Evolutionary conservation across 2,113 vertebrate species (phyloP), one percentile per base, ranked within the genome.

Genomic region (Carettochelys insculpta): DNA sequence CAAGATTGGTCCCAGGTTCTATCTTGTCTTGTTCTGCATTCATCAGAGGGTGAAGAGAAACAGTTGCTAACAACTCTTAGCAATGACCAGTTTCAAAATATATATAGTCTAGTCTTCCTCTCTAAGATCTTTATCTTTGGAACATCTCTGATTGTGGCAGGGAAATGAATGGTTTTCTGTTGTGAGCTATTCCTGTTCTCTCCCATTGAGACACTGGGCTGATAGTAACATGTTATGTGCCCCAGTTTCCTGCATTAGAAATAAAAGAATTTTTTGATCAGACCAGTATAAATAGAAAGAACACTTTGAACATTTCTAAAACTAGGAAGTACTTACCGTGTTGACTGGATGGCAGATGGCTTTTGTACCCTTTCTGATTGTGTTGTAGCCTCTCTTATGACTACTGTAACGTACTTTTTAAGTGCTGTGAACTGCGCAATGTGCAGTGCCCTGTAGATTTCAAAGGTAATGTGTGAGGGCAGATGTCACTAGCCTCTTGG

Each of bases 221-320:
- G 0, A 0, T 20, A 34, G n/a, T 86, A 38, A 14, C 34, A 3
- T 61, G 14, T 65, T 48, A 20, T 41, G 4, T 51, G 77, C 89
- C 53, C 79, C n/a, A 1, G 27, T 92, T 90, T 24, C 71, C 24
- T 19, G 34, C 47, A 22, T 61, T 52, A 53, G 56, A 53, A 85
- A 68, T 47, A 6, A 53, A 29, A 76, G 87, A 58, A 38, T 11
- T n/a, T 77, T 92, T 80, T 52, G 51, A 80, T n/a, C 58, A 20
- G 20, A 27, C 24, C 61, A 5, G 2, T 80, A 61, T 78, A 54
- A 78, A 56, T 68, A 54, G 58, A 7, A 48, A 34, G 75, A 88
- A 58, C 68, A 25, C 65, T 22, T 45, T 75, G 71, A 45, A 29
- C 27, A 11, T 11, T 0, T 0, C 1, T 47, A 77, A 8, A 41